Evolutionary conservation across 2,113 vertebrate genomes (phyloP), one percentile per base, ranked within the genome.

Genomic region (Callorhinus ursinus): DNA sequence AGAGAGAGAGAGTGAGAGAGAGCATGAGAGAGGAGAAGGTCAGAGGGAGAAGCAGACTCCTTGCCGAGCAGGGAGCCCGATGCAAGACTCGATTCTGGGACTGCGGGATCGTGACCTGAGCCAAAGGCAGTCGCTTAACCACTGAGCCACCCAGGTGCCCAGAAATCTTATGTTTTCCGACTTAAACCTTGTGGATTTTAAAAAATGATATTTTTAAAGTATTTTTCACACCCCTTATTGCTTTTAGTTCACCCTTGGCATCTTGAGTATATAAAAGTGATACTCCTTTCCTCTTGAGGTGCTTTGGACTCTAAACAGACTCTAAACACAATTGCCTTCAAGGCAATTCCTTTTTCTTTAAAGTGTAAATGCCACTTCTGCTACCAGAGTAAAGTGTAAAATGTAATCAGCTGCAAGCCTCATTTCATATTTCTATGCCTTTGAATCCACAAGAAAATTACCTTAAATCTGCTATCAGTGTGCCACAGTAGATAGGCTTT

Each of bases 371-470:
- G 82, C 26, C 46, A 61, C 22, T 7, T 77, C 24, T 93, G 51
- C 65, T 85, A 24, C 33, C 18, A 80, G 24, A 86, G 26, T 71
- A 3, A 77, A 69, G 59, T 61, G 4, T 84, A 69, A 33, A 51
- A 53, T 86, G 39, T 93, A 49, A 80, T 42, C 80, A n/a, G 28
- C 39, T 28, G 42, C 18, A 86, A 49, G 5, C 15, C 36, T 88
- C 24, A n/a, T 36, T 93, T 92, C 24, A 81, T 51, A 61, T 76
- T 97, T 76, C 16, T 15, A 61, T 69, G 14, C 14, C 59, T 84
- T 53, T 91, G 80, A 93, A 77, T 63, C 33, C 90, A 71, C 10
- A 92, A 74, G 28, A 93, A 83, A 85, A 79, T 95, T 85, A 28
- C 31, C 28, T 93, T 80, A 39, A 24, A 49, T 83, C 16, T 88